Evolutionary conservation across 2,113 vertebrate genomes (phyloP), one percentile per base, ranked within the genome.

Genomic region (Piprites chloris): DNA sequence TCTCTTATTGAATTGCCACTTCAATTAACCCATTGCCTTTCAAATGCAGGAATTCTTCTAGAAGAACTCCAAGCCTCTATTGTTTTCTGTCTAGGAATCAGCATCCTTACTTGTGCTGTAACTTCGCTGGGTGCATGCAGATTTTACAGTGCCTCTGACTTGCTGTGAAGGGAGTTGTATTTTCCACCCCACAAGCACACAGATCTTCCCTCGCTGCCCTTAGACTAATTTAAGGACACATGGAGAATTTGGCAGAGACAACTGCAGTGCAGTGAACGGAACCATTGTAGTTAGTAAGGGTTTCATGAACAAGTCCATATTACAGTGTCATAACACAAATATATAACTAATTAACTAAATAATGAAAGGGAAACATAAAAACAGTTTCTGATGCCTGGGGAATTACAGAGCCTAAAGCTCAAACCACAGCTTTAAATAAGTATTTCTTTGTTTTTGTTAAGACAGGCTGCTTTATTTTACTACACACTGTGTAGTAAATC

Each of bases 401-500:
- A 93, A 91, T 85, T 73, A 53, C 6, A 89, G 68, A 90, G 32
- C 71, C 85, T 83, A 71, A 59, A 87, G 80, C 79, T 96, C 59
- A 92, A 93, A 86, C 14, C 32, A 26, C 44, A 91, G 49, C 50
- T 87, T 95, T 90, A 84, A 88, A 67, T 69, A 76, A 67, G 49
- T 62, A 78, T 93, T 93, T 71, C 39, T 81, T 92, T 91, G 46
- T 37, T 90, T 94, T 96, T 58, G 21, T 90, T 65, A 49, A 93
- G 67, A 83, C 23, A 90, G 72, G 61, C 93, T 96, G 82, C 9
- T 94, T 91, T 95, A 93, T 80, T 88, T 92, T 90, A 97, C 91
- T 82, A 55, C 79, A 78, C 17, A 44, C 95, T 97, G 96, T 93
- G 85, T 84, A 96, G 77, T 93, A 79, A 96, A 94, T 96, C 92